Evolutionary conservation across 2,888 invertebrate genomes (phyloP).

Genomic region (Mellilla xanthometata): DNA sequence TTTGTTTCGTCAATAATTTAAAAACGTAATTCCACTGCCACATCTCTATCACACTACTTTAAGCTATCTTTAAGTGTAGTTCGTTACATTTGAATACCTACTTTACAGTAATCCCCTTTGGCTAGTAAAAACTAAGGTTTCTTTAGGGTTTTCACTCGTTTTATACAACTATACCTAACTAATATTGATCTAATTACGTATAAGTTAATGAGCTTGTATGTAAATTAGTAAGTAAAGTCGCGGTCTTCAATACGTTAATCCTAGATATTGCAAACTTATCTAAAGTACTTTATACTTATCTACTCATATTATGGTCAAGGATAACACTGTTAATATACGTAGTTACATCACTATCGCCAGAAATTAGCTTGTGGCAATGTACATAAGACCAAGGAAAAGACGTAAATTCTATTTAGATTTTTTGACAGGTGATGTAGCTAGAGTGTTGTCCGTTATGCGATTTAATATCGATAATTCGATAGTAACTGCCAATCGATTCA

Average conservation of each 20-base stretch:
- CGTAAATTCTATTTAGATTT: constrained; percentile 4
- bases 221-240: constrained; percentile 55
- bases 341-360: background rate
- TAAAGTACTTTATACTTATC: background rate
- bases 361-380: background rate
- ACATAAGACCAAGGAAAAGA: constrained; percentile 28
- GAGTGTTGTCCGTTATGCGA: constrained; percentile 29
- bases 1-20: background rate
- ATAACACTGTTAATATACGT: background rate
- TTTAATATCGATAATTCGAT: constrained; percentile 40
- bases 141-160: constrained; percentile 81
- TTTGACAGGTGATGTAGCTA: constrained; percentile 15
- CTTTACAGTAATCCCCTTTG: constrained; percentile 72
- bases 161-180: constrained; percentile 79
- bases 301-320: constrained; percentile 5
- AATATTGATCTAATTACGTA: constrained; percentile 67
- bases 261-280: constrained; percentile 46
- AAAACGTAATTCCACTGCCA: constrained; percentile 38
- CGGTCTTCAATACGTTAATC: constrained; percentile 45
- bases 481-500: constrained; percentile 71
- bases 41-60: constrained; percentile 56
- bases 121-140: constrained; percentile 70
- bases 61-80: constrained; percentile 81
- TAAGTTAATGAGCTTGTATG: constrained; percentile 81
- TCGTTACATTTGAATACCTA: constrained; percentile 57